Evolutionary conservation across 2,888 invertebrate species (phyloP), one percentile per base, ranked within the genome.

Genomic region (Papilio gigon): DNA sequence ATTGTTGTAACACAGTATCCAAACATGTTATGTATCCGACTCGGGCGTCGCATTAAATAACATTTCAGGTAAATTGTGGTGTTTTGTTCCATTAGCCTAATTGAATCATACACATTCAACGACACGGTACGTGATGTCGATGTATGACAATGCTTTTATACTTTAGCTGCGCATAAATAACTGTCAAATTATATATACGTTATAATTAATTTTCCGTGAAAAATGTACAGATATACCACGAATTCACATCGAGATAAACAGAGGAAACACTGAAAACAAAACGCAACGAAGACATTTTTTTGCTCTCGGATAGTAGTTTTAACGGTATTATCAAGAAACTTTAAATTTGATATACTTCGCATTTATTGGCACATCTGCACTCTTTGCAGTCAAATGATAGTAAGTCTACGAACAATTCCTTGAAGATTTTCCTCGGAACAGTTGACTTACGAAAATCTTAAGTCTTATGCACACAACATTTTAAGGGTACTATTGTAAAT

Each of bases 41-140:
- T 30, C 20, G 61, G 17, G 59, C 50, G 66, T 61, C 70, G 71
- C 70, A 73, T 73, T 72, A 71, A 74, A 74, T 72, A 71, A 70
- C 44, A 62, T 68, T 69, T 71, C 42, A 68, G 69, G 67, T 66
- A 67, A 70, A 74, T 71, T 76, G 76, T 74, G 72, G 73, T 70
- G 72, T 76, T 72, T 79, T 75, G 78, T 80, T 84, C 83, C 83
- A 87, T 88, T 86, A 85, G 68, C 78, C 53, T 81, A 86, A 87
- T 87, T 84, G 82, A 84, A 83, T 82, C 79, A 80, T 77, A 78
- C 77, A 79, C 76, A 72, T 77, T 74, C 74, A 79, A 77, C 80
- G 78, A 78, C 76, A 79, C 72, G 72, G 75, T 70, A 70, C 60
- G 62, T 71, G 67, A 68, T 68, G 72, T 70, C 22, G 62, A 62